A percentile compares a stretch with the other conserved stretches of the same genome.
Evolutionary conservation across 2,797 vertebrate species (phyloP).

Genomic region (Buphagus erythrorhynchus): DNA sequence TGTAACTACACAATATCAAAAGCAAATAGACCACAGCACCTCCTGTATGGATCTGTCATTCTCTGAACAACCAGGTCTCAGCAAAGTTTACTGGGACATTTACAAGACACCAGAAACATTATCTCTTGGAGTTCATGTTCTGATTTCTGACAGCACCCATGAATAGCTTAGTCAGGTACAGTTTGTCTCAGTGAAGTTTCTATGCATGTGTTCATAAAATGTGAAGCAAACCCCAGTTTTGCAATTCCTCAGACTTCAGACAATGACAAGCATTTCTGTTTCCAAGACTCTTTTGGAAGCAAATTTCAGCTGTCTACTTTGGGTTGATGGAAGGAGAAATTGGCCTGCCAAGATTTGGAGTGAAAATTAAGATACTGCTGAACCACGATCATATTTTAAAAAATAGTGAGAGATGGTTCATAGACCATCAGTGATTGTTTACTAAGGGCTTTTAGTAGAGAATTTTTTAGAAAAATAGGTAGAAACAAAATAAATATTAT

Average conservation of each 20-base stretch:
- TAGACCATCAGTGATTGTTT: not conserved
- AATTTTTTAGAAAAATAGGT: not conserved
- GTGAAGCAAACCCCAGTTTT: not conserved
- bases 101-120: not conserved
- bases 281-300: not conserved
- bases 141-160: not conserved
- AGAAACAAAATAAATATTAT: not conserved
- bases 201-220: not conserved
- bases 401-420: not conserved
- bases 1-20: not conserved
- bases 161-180: not conserved
- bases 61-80: not conserved
- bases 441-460: not conserved
- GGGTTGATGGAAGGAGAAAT: not conserved
- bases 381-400: not conserved
- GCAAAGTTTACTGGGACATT: not conserved
- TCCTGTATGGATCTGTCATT: not conserved
- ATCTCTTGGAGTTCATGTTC: not conserved
- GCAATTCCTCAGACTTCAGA: not conserved
- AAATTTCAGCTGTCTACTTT: not conserved
- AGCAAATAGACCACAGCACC: not conserved
- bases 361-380: not conserved
- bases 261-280: not conserved
- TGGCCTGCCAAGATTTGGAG: not conserved
- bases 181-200: not conserved